Evolutionary conservation across 2,797 vertebrate genomes (phyloP).

Genomic region (Macropodus opercularis): DNA sequence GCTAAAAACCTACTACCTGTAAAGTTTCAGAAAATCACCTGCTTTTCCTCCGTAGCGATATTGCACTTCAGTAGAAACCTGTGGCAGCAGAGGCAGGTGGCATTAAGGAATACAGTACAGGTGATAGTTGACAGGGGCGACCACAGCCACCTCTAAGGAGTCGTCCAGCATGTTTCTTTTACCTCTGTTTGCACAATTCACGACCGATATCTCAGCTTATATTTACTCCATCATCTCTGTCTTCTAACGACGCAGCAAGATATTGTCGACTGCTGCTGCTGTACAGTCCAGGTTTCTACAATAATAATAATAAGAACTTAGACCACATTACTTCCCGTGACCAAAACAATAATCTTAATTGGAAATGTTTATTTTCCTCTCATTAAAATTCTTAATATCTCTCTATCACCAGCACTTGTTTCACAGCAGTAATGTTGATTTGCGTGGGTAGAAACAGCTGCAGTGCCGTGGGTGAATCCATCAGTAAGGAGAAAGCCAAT

Average conservation of each 20-base stretch:
- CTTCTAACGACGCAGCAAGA: conserved; percentile 11
- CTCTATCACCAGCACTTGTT: neutral
- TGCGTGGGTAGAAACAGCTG: neutral
- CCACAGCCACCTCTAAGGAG: conserved; percentile 7
- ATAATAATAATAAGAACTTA: neutral
- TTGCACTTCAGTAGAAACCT: conserved; percentile 67
- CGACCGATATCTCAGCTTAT: neutral
- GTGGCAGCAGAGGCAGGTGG: neutral
- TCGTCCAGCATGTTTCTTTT: neutral
- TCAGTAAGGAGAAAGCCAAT: neutral
- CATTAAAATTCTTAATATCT: conserved; percentile 1
- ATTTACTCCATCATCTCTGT: neutral
- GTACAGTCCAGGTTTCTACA: neutral
- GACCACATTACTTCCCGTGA: neutral
- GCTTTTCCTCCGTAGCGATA: conserved; percentile 68
- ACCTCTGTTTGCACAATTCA: neutral
- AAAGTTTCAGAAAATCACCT: conserved; percentile 26
- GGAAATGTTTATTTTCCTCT: neutral
- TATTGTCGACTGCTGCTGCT: neutral
- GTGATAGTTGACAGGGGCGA: neutral
- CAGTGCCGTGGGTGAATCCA: neutral
- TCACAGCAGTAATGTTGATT: conserved; percentile 8
- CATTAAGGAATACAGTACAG: conserved; percentile 26
- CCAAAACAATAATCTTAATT: neutral
- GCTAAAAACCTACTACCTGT: conserved; percentile 11